Base-by-base conservation (phyloP, 2,113 vertebrate species). In the Syngnathus floridae region DNA sequence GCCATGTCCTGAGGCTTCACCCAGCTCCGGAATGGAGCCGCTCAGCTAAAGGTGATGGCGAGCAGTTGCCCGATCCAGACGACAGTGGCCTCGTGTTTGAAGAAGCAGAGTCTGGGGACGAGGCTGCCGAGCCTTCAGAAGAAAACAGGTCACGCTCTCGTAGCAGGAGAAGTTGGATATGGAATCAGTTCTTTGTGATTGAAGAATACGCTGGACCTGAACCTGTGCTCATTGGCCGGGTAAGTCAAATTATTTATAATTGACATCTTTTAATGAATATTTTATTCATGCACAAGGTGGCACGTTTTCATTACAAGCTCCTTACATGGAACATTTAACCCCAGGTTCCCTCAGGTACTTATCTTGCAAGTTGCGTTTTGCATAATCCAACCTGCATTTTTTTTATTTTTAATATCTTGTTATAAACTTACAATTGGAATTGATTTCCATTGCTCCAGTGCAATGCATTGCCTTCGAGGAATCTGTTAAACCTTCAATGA, bases 131-230 rank as follows among this genome's bases (percentile, higher is more conserved):
- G 4, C 74, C 46, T 0, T 41, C 21, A 62, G 78, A 84, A 54
- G 66, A 54, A 26, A 89, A 86, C 21, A 86, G 83, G n/a, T 67
- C 89, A 1, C 90, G 92, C 54, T 89, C 90, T n/a, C 88, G 94
- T 62, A 92, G 91, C 76, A 89, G 93, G 46, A 91, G 94, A 80
- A 96, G 94, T 82, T 96, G 94, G 94, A 95, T 96, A 75, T 96
- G 94, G 94, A 96, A 96, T 84, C 94, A 96, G 88, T 96, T 96
- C 83, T 96, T 96, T 70, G 94, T 96, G 81, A 95, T 96, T 1
- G 94, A 96, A 81, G 94, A 96, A 64, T 96, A 95, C 36, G 90
- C 92, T 0, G 94, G 94, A 21, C 94, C 94, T 1, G 94, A 95
- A 81, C 94, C 94, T 0, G 93, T 96, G 74, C 93, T 95, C 68